These are phyloP conservation scores for Hymenopus coronatus DNA, from an alignment of 2,888 invertebrate species.

Conservation along the genomic window DNA sequence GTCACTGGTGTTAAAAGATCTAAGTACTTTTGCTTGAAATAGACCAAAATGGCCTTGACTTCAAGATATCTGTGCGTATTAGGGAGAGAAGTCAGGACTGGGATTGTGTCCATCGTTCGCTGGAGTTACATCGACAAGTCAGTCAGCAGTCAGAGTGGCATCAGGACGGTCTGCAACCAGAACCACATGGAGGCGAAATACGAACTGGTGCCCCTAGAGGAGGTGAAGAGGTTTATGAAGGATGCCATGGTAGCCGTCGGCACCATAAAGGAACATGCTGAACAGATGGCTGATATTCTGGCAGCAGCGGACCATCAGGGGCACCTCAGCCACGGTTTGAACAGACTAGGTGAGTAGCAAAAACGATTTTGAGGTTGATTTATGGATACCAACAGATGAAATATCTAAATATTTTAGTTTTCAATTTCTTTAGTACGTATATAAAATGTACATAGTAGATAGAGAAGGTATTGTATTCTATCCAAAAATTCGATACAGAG, in stretches of 20 bases:
- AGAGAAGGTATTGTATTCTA: too few relatives aligned
- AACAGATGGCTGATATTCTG: constrained; percentile 64
- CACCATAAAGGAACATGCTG: constrained; percentile 59
- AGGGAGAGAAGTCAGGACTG: neutral
- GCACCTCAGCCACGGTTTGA: constrained; percentile 86
- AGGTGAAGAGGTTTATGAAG: neutral
- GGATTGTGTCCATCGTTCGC: neutral
- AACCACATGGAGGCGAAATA: neutral
- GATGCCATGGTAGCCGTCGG: constrained; percentile 57
- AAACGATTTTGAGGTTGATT: neutral
- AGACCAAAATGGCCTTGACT: neutral
- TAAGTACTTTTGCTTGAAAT: neutral
- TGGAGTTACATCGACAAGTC: neutral
- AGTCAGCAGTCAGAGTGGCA: neutral
- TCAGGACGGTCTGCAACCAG: neutral
- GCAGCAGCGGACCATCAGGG: constrained; percentile 76
- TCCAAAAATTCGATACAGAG: too few relatives aligned
- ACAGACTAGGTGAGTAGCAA: constrained; percentile 61
- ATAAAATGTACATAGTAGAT: too few relatives aligned
- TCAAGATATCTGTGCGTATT: neutral
- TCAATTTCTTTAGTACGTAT: too few relatives aligned
- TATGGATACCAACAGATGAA: too few relatives aligned
- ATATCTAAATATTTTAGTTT: too few relatives aligned
- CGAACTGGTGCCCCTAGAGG: neutral
- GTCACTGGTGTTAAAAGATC: neutral